A percentile compares a stretch with the other conserved stretches of the same genome.
Evolutionary conservation across 1,140 invertebrate genomes (phyloP).

Genomic region (Leptinotarsa defecta): DNA sequence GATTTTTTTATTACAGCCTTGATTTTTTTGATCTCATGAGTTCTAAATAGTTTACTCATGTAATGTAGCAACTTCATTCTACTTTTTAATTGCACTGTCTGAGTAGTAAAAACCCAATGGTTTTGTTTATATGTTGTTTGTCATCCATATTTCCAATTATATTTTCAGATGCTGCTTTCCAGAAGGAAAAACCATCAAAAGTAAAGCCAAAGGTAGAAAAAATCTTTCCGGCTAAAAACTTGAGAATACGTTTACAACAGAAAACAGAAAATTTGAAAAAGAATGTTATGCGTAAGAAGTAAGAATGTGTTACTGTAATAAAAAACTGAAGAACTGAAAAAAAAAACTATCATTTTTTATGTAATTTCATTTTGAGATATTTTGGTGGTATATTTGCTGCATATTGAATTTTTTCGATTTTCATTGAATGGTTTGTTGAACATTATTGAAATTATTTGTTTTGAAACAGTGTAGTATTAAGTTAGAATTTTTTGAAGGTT

Average conservation of each 20-base stretch:
- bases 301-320: background rate
- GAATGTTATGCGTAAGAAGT: constrained; percentile 25
- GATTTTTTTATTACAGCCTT: no score
- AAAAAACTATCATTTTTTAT: background rate
- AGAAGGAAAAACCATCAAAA: background rate
- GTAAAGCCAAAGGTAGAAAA: background rate
- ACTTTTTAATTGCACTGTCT: no score
- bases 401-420: constrained; percentile 1
- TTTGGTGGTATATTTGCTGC: background rate
- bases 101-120: no score
- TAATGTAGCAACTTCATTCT: no score
- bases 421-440: constrained; percentile 10
- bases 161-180: no score
- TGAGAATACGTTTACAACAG: constrained; percentile 33
- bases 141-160: no score
- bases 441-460: background rate
- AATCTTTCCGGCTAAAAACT: constrained; percentile 9
- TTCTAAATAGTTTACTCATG: no score
- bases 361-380: background rate
- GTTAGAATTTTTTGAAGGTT: background rate
- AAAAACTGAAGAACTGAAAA: background rate
- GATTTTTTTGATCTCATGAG: no score
- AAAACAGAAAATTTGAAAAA: constrained; percentile 34
- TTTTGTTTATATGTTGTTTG: no score
- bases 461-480: background rate